Conservation (phyloP, 2,888 invertebrate species). For the Hetaerina titia region DNA sequence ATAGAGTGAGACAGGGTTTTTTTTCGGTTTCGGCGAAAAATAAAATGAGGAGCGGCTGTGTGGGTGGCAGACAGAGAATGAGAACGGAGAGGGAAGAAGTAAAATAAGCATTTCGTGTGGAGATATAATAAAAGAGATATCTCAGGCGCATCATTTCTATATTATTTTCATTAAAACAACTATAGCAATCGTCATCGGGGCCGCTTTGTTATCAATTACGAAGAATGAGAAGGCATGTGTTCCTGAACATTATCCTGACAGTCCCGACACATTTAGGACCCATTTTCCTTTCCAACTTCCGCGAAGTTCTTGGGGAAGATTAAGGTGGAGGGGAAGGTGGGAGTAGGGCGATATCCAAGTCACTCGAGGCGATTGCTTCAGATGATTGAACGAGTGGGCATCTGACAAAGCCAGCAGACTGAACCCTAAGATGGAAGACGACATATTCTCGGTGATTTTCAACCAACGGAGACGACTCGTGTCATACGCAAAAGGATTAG, state of each 20-base stretch:
- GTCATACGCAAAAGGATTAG: too few species aligned
- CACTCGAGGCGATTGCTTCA: background rate
- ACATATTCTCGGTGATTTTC: background rate
- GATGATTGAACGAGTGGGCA: conserved; percentile 2
- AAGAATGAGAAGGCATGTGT: background rate
- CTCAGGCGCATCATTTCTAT: background rate
- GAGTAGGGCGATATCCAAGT: background rate
- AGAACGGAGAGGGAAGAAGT: background rate
- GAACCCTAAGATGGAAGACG: background rate
- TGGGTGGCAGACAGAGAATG: background rate
- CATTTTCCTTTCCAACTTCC: background rate
- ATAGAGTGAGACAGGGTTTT: background rate
- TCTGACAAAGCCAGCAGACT: background rate
- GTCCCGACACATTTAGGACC: background rate
- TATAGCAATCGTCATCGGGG: background rate
- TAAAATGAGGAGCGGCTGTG: background rate
- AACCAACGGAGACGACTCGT: too few species aligned
- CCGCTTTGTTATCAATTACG: background rate
- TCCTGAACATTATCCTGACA: background rate
- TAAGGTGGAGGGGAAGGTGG: background rate
- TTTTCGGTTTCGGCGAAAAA: background rate
- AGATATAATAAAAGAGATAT: background rate
- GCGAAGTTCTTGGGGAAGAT: background rate
- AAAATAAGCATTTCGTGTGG: background rate
- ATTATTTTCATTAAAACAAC: background rate